A percentile compares a stretch with the other conserved stretches of the same genome.
phyloP scores from a whole-genome alignment of 2,113 vertebrate species.

The Acanthisitta chloris region DNA sequence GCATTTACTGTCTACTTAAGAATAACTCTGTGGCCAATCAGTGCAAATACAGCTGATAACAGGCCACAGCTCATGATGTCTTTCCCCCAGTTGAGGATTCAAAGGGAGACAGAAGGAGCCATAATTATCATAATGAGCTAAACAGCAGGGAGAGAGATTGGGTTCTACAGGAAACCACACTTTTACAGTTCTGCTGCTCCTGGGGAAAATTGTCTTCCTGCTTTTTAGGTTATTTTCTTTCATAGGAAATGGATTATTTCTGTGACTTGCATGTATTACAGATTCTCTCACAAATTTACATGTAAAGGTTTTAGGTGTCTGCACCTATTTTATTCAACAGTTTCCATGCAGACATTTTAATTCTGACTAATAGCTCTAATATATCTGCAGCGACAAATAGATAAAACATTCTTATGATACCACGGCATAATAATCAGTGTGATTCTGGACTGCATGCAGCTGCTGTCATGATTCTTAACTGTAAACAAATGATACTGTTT shows the following conservation, averaged over 20 bases:
- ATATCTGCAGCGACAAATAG: neutral
- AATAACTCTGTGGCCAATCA: neutral
- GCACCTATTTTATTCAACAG: neutral
- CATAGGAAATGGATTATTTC: neutral
- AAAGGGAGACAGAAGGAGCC: neutral
- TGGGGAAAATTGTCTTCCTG: neutral
- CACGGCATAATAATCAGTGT: neutral
- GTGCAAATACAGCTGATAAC: neutral
- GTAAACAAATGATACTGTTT: conserved; percentile 35
- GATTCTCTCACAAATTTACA: neutral
- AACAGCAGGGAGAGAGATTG: neutral
- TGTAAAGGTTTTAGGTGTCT: neutral
- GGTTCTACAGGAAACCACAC: neutral
- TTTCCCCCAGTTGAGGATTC: neutral
- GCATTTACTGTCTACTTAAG: neutral
- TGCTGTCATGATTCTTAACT: conserved; percentile 17
- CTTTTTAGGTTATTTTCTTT: neutral
- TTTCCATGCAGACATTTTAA: neutral
- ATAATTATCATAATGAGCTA: neutral
- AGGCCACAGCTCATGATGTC: neutral
- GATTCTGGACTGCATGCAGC: neutral
- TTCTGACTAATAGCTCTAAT: neutral
- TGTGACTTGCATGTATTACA: neutral
- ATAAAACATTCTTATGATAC: neutral
- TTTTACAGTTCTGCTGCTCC: neutral